Evolutionary conservation across 2,888 invertebrate species (phyloP).

Genomic region (Parnassius apollo): DNA sequence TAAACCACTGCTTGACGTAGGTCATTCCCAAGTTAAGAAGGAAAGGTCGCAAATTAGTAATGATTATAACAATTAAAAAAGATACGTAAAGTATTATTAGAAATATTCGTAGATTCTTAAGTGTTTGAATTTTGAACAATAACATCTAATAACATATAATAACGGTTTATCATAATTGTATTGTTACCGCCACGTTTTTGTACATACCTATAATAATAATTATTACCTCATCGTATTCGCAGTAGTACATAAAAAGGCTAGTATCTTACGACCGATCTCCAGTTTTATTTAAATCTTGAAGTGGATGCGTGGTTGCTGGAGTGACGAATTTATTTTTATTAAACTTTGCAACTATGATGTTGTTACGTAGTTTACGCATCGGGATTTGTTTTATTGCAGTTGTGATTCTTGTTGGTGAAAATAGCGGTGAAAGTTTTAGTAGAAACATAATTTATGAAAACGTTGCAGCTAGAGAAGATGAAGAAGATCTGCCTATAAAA

Average conservation of each 20-base stretch:
- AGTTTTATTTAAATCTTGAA: constrained; percentile 22
- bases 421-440: constrained; percentile 6
- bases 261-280: constrained; percentile 8
- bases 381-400: constrained; percentile 12
- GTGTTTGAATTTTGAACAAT: constrained; percentile 4
- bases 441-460: constrained; percentile 6
- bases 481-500: constrained; percentile 37
- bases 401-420: constrained; percentile 9
- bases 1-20: too few species aligned
- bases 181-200: constrained; percentile 7
- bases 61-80: too few species aligned
- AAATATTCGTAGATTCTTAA: too few species aligned
- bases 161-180: constrained; percentile 12
- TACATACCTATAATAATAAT: background rate
- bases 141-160: constrained; percentile 2
- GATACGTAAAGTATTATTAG: too few species aligned
- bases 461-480: background rate
- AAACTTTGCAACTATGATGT: constrained; percentile 12
- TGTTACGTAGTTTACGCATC: constrained; percentile 6
- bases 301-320: constrained; percentile 6
- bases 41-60: too few species aligned
- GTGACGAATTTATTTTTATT: constrained; percentile 3
- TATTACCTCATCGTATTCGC: constrained; percentile 6
- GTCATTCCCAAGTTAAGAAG: too few species aligned
- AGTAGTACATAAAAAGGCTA: constrained; percentile 23